Evolutionary conservation across 1,140 invertebrate genomes (phyloP).

Genomic region (Campoletis sonorensis): DNA sequence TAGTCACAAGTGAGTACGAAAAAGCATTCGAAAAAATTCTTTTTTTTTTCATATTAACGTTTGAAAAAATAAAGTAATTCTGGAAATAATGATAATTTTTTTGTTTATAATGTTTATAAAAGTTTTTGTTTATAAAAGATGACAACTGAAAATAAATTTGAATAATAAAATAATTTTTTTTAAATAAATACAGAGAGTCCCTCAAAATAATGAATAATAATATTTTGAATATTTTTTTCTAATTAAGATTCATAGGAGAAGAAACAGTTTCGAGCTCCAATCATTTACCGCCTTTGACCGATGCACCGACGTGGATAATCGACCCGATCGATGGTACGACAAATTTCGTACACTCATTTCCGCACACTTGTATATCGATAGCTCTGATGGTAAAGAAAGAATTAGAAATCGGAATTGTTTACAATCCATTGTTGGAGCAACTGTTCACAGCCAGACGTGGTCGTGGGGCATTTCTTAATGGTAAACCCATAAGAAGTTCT

Average conservation of each 20-base stretch:
- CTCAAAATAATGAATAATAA: neutral
- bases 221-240: conserved; percentile 33
- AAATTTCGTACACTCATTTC: conserved; percentile 84
- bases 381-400: conserved; percentile 82
- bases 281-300: conserved; percentile 81
- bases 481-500: conserved; percentile 76
- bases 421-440: conserved; percentile 86
- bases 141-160: too few relatives aligned
- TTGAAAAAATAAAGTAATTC: too few relatives aligned
- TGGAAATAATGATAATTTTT: too few relatives aligned
- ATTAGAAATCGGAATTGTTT: conserved; percentile 84
- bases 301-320: conserved; percentile 93
- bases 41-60: too few relatives aligned
- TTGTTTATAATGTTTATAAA: too few relatives aligned
- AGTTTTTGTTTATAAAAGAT: too few relatives aligned
- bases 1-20: conserved; percentile 82
- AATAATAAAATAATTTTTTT: too few relatives aligned
- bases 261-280: conserved; percentile 83
- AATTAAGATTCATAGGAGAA: conserved; percentile 90
- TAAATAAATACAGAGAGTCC: too few relatives aligned
- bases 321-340: conserved; percentile 88
- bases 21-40: neutral
- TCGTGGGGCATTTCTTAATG: conserved; percentile 87
- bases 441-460: conserved; percentile 85
- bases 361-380: conserved; percentile 82